Evolutionary conservation across 2,797 vertebrate species (phyloP).

Genomic region (Fundulus diaphanus): DNA sequence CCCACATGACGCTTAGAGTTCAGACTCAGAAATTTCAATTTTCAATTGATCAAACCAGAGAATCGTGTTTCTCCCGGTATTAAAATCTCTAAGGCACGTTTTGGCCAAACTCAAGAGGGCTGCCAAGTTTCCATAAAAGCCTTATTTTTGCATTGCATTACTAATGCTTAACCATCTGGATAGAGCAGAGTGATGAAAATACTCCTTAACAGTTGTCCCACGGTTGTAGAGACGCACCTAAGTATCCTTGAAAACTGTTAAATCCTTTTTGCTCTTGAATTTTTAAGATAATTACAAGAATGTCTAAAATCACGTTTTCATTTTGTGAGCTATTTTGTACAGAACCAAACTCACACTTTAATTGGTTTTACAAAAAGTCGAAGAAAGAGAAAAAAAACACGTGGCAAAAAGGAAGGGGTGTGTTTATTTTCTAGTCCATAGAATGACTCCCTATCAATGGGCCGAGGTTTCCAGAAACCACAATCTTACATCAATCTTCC

Average conservation of each 20-base stretch:
- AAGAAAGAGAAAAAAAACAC: neutral
- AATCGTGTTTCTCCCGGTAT: neutral
- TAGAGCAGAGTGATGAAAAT: neutral
- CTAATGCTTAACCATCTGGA: neutral
- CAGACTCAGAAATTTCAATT: neutral
- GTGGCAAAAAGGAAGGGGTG: neutral
- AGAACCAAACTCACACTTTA: neutral
- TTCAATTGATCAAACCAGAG: neutral
- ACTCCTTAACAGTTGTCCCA: neutral
- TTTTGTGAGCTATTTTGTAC: too few relatives aligned
- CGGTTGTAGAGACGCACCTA: too few relatives aligned
- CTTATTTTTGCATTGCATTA: neutral
- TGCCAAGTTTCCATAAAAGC: neutral
- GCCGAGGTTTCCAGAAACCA: too few relatives aligned
- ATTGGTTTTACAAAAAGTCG: neutral
- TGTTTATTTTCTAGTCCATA: neutral
- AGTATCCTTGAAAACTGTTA: too few relatives aligned
- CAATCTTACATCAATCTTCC: too few relatives aligned
- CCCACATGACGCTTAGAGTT: neutral
- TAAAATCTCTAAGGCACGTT: neutral
- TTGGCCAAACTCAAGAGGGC: neutral
- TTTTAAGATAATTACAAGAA: too few relatives aligned
- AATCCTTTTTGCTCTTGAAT: too few relatives aligned
- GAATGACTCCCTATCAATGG: too few relatives aligned
- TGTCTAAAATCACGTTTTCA: too few relatives aligned